Evolutionary conservation across 1,140 invertebrate genomes (phyloP).

Genomic region (Euura lappo): DNA sequence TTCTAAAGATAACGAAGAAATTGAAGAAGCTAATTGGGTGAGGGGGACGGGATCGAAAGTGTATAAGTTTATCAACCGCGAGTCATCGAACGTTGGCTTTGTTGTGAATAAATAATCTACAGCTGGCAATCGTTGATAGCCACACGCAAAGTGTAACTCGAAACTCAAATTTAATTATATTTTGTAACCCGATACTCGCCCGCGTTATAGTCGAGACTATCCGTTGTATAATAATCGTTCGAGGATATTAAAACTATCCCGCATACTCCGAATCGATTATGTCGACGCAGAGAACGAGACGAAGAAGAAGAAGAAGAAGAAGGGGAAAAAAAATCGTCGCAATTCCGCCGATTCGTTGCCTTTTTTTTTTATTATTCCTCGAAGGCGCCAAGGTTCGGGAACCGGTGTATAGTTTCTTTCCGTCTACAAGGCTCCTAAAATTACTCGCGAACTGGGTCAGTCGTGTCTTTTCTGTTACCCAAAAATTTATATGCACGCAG

Average conservation of each 20-base stretch:
- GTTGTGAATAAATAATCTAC: background rate
- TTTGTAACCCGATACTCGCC: background rate
- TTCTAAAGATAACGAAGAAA: background rate
- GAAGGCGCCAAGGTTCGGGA: too few relatives aligned
- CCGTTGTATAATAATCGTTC: background rate
- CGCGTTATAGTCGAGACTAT: background rate
- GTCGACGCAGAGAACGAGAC: background rate
- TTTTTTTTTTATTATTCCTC: too few relatives aligned
- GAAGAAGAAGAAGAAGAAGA: background rate
- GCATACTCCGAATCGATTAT: background rate
- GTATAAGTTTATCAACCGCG: background rate
- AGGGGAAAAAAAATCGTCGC: too few relatives aligned
- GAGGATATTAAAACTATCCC: background rate
- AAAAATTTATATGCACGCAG: background rate
- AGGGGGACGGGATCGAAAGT: background rate
- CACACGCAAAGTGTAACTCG: background rate
- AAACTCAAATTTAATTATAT: conserved; percentile 1
- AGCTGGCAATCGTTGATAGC: background rate
- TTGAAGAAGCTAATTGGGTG: background rate
- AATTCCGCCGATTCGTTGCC: too few relatives aligned
- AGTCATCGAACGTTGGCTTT: background rate
- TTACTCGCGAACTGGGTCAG: background rate
- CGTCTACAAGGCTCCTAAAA: background rate
- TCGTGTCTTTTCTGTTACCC: background rate
- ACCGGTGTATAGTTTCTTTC: background rate